Conservation (phyloP, 2,797 vertebrate genomes). For the Coluber constrictor region DNA sequence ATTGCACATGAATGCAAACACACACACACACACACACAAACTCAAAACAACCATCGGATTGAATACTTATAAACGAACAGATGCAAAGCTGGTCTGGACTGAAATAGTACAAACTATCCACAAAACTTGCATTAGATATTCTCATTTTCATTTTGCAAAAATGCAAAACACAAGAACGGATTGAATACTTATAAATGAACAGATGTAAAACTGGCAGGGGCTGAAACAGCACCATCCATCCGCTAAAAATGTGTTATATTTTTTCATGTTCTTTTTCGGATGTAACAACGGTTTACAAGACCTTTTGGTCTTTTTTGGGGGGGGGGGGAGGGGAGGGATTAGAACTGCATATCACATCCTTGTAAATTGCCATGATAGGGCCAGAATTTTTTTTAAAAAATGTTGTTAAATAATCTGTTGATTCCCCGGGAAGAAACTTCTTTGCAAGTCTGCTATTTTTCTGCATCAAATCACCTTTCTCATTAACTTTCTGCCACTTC, state of each 20-base stretch:
- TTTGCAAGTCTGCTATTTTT: not conserved
- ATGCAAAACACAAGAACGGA: not conserved
- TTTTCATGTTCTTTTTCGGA: not conserved
- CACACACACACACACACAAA: not conserved
- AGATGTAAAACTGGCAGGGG: not conserved
- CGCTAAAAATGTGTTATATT: not conserved
- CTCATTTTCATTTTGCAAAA: not conserved
- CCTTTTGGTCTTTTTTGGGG: not conserved
- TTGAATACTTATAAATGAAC: not conserved
- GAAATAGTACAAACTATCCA: not conserved
- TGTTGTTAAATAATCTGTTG: too few species aligned
- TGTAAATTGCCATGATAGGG: too few species aligned
- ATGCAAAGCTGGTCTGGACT: not conserved
- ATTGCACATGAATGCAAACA: not conserved
- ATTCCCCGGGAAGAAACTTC: not conserved
- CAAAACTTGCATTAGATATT: not conserved
- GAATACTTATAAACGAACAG: not conserved
- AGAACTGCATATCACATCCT: too few species aligned
- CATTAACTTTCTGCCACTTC: not conserved
- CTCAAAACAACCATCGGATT: too few species aligned
- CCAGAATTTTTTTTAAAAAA: too few species aligned
- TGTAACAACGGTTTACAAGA: not conserved
- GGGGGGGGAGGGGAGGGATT: too few species aligned
- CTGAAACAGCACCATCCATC: not conserved
- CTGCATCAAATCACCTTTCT: not conserved